Conservation (phyloP, 2,888 invertebrate genomes). For the Asteroscopus sphinx region DNA sequence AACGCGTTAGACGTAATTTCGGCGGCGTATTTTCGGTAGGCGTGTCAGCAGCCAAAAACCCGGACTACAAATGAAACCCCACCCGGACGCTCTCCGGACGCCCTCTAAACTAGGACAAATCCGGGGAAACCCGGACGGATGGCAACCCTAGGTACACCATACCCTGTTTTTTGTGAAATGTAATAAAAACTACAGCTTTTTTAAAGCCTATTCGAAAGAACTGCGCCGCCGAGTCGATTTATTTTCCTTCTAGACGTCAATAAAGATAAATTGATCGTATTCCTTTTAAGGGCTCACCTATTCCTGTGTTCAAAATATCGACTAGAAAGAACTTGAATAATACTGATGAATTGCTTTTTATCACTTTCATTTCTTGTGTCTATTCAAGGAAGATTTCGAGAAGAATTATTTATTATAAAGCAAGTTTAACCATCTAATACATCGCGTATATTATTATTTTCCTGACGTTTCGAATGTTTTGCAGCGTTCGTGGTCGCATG, state of each 20-base stretch:
- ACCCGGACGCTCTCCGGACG: no score
- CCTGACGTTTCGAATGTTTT: no score
- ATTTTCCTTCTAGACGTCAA: conserved; percentile 50
- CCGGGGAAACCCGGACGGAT: no score
- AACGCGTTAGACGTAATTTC: no score
- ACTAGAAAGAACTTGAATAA: conserved; percentile 33
- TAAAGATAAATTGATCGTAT: conserved; percentile 55
- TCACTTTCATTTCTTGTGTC: conserved; percentile 3
- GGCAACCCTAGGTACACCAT: background rate
- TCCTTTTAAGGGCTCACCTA: conserved; percentile 41
- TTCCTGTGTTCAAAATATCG: conserved; percentile 24
- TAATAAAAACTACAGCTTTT: conserved; percentile 29
- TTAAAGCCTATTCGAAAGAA: conserved; percentile 29
- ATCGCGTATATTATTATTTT: no score
- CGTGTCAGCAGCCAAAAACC: no score
- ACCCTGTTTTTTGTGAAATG: conserved; percentile 23
- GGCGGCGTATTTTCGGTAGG: no score
- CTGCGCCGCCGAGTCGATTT: conserved; percentile 44
- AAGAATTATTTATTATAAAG: no score
- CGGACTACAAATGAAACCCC: no score
- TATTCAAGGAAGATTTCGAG: conserved; percentile 11
- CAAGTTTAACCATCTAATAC: no score
- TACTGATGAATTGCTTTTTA: conserved; percentile 28
- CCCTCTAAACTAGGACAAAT: no score
- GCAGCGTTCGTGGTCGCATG: no score